A percentile compares a stretch with the other conserved stretches of the same genome.
These are phyloP conservation scores for Hipposideros larvatus DNA, from an alignment of 2,797 vertebrate genomes.

Conservation along the genomic window DNA sequence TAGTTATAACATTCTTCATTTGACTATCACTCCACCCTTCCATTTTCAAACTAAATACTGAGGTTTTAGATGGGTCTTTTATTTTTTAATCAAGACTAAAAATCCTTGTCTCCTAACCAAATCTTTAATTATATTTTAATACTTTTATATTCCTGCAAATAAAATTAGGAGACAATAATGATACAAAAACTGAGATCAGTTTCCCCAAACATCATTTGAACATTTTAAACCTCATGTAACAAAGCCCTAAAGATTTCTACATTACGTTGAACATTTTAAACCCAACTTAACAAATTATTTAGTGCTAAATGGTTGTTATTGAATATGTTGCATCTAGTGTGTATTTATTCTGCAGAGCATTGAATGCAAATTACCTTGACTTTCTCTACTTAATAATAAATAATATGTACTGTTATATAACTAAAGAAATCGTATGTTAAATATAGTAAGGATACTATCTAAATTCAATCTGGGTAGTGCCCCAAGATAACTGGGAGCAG, in stretches of 20 bases:
- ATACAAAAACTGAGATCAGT: not conserved
- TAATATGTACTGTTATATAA: not conserved
- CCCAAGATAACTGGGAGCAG: not conserved
- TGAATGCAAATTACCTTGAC: not conserved
- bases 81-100: constrained; percentile 37
- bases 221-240: not conserved
- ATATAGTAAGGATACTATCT: not conserved
- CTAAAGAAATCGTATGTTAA: not conserved
- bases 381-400: not conserved
- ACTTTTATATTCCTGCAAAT: not conserved
- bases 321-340: not conserved
- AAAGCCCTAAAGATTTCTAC: constrained; percentile 8
- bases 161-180: not conserved
- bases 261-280: not conserved
- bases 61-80: not conserved
- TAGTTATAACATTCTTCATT: not conserved
- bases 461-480: not conserved
- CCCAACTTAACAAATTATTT: not conserved
- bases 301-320: not conserved
- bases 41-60: not conserved
- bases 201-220: constrained; percentile 18
- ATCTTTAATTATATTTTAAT: constrained; percentile 23
- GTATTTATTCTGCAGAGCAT: not conserved
- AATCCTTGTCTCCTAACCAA: not conserved
- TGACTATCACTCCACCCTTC: not conserved